Evolutionary conservation across 2,797 vertebrate genomes (phyloP), one percentile per base, ranked within the genome.

Genomic region (Myotis myotis): DNA sequence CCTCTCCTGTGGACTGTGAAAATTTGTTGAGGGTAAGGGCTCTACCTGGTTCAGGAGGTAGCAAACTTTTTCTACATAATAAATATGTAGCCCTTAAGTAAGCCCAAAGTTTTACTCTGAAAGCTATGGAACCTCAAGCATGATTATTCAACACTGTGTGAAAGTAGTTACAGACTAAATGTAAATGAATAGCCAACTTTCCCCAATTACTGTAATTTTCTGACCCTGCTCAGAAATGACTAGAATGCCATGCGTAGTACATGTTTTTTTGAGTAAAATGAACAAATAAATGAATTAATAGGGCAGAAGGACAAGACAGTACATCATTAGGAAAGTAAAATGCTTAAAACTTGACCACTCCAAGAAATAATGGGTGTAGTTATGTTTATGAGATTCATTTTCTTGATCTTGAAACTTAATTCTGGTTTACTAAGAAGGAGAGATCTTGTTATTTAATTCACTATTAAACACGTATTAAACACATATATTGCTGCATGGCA

Each of bases 341-440:
- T 44, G 11, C 33, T 86, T 78, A 72, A 82, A 84, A 78, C 11
- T 62, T 81, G 68, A 81, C 15, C 41, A 64, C 4, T 25, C 20
- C 13, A 64, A 84, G 13, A 95, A 75, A 60, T 23, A 86, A 38
- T 38, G 53, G 19, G 15, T 57, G 4, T 82, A 41, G 20, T 76
- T 86, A 75, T 60, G 38, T 44, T 64, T 60, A 28, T 28, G 60
- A 64, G n/a, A 89, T 91, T 71, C 76, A 51, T 94, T 95, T 86
- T 87, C 49, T 57, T 82, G 53, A 89, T 82, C 84, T 86, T 92
- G 38, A 89, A 78, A 81, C 70, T 83, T 85, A 51, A 51, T 76
- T 19, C 25, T 88, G 19, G 16, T 68, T 86, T 91, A 78, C 72
- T 88, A 82, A 84, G 91, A 71, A n/a, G 55, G 36, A 12, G 41